phyloP scores from a whole-genome alignment of 2,888 invertebrate species.

The Mimachlamys varia region DNA sequence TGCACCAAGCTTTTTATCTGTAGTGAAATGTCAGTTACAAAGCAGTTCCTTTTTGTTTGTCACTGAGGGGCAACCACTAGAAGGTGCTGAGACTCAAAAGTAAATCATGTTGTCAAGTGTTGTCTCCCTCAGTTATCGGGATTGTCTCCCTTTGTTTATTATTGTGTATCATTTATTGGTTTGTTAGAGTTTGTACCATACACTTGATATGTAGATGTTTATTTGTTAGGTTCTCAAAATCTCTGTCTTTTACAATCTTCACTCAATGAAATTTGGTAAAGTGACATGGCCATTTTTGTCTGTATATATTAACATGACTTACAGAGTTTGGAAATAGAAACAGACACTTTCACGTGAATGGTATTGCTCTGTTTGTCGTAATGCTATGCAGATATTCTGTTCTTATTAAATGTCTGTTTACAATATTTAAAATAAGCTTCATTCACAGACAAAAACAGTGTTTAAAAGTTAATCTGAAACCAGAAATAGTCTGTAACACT shows the following conservation, averaged over 20 bases:
- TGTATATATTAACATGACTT: not conserved
- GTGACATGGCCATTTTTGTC: not conserved
- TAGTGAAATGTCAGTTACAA: not conserved
- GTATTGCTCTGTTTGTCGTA: not conserved
- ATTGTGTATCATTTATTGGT: not conserved
- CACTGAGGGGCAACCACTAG: not conserved
- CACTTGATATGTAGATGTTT: constrained; percentile 4
- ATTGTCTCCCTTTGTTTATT: constrained; percentile 31
- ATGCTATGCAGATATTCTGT: no score
- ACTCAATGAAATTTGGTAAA: not conserved
- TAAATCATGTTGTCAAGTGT: not conserved
- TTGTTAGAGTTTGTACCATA: not conserved
- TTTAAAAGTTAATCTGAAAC: not conserved
- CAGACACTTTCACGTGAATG: not conserved
- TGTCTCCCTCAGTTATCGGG: constrained; percentile 13
- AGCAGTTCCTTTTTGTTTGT: not conserved
- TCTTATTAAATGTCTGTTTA: no score
- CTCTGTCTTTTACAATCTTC: not conserved
- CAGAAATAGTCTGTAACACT: no score
- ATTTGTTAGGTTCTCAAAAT: constrained; percentile 3
- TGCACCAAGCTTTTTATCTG: constrained; percentile 18
- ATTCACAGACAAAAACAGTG: not conserved
- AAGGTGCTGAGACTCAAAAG: not conserved
- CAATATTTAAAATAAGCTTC: no score
- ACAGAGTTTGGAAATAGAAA: not conserved